A percentile compares a stretch with the other conserved stretches of the same genome.
Conservation (phyloP, 2,888 invertebrate genomes). For the Brachyptera risi region DNA sequence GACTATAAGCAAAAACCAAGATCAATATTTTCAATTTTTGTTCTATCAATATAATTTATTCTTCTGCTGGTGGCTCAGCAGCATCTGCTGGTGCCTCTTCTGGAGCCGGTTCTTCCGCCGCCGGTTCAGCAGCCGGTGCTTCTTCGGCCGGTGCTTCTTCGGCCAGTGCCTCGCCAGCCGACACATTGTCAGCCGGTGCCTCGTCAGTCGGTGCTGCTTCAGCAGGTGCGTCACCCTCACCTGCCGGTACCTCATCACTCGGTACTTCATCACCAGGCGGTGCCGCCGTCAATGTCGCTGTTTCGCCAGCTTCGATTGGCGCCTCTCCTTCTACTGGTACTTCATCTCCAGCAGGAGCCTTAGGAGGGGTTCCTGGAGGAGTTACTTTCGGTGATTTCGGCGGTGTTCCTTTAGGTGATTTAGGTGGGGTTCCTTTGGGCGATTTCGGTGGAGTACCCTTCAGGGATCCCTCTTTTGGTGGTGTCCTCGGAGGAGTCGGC, state of each 20-base stretch:
- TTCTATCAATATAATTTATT: slow-evolving; percentile 13
- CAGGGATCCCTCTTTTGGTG: neutral
- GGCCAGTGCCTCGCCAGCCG: slow-evolving; percentile 4
- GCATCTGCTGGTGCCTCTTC: slow-evolving; percentile 18
- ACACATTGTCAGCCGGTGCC: slow-evolving; percentile 10
- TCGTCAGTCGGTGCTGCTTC: slow-evolving; percentile 16
- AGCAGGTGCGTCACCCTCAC: neutral
- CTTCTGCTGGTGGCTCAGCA: slow-evolving; percentile 21
- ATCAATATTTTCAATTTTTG: too few relatives aligned
- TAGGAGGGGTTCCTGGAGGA: neutral
- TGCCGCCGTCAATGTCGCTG: neutral
- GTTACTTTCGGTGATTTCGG: neutral
- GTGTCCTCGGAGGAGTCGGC: neutral
- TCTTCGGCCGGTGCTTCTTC: slow-evolving; percentile 23
- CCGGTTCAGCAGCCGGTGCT: too few relatives aligned
- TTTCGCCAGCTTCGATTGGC: neutral
- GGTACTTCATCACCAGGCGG: neutral
- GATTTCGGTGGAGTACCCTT: neutral
- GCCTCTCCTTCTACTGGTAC: neutral
- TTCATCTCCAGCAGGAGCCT: neutral
- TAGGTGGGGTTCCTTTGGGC: neutral
- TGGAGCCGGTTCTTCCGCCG: slow-evolving; percentile 10
- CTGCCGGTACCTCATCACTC: neutral
- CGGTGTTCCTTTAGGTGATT: neutral
- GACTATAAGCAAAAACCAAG: too few relatives aligned